phyloP scores from a whole-genome alignment of 2,113 vertebrate species.

The Shinisaurus crocodilurus region DNA sequence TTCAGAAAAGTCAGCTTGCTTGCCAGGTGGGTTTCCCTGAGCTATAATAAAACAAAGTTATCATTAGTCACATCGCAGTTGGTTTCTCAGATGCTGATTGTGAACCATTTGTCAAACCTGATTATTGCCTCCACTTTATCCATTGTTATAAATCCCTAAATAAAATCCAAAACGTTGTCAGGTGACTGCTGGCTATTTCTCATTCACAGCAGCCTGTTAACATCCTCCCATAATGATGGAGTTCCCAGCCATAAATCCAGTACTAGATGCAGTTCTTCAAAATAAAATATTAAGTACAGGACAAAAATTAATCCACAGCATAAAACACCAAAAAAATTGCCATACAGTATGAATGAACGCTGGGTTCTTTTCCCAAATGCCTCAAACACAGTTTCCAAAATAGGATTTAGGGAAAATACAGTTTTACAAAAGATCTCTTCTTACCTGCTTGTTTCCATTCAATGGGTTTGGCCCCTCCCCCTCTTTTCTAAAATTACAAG shows the following conservation, averaged over 20 bases:
- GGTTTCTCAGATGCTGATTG: neutral
- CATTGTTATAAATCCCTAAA: slow-evolving; percentile 57
- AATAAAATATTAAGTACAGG: slow-evolving; percentile 59
- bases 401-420: neutral
- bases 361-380: neutral
- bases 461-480: neutral
- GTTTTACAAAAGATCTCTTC: neutral
- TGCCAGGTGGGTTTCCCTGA: slow-evolving; percentile 50
- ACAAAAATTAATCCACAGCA: slow-evolving; percentile 61
- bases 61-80: slow-evolving; percentile 47
- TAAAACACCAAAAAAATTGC: slow-evolving; percentile 60
- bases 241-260: slow-evolving; percentile 58
- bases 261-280: slow-evolving; percentile 48
- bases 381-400: neutral
- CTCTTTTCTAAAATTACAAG: neutral
- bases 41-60: slow-evolving; percentile 62
- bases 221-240: slow-evolving; percentile 13
- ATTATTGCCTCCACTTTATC: slow-evolving; percentile 46
- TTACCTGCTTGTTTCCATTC: neutral
- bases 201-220: slow-evolving; percentile 65
- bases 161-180: slow-evolving; percentile 55
- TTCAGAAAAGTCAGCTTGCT: slow-evolving; percentile 69
- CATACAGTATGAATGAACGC: neutral
- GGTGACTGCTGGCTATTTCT: slow-evolving; percentile 66
- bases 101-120: slow-evolving; percentile 44